Conservation (phyloP, 2,797 vertebrate genomes). For the Aphelocoma californica region DNA sequence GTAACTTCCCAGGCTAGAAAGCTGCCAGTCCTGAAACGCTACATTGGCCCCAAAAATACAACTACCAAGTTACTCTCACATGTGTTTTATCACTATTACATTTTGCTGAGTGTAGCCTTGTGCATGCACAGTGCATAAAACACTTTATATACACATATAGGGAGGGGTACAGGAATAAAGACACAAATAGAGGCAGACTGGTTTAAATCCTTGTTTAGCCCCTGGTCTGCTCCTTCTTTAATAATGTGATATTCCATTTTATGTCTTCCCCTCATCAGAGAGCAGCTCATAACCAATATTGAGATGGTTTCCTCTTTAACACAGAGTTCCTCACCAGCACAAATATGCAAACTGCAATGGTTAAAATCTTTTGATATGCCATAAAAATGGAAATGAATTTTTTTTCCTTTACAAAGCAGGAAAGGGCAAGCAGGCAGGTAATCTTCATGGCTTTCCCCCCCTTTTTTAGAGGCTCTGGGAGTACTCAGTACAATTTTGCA, state of each 20-base stretch:
- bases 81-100: background rate
- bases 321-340: background rate
- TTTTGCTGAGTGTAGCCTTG: background rate
- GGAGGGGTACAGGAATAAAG: background rate
- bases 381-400: background rate
- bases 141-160: background rate
- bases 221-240: background rate
- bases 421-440: background rate
- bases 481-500: background rate
- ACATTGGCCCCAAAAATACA: background rate
- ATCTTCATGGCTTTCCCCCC: background rate
- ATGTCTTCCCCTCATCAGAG: background rate
- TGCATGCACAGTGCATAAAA: background rate
- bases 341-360: background rate
- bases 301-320: background rate
- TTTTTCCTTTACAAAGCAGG: background rate
- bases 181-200: background rate
- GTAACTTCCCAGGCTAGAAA: background rate
- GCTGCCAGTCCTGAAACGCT: background rate
- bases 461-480: conserved; percentile 9
- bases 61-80: background rate
- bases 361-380: background rate
- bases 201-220: background rate
- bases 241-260: background rate
- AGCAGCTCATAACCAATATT: background rate